Base-by-base conservation (phyloP, 2,888 invertebrate genomes). In the Chelonus formosanus region DNA sequence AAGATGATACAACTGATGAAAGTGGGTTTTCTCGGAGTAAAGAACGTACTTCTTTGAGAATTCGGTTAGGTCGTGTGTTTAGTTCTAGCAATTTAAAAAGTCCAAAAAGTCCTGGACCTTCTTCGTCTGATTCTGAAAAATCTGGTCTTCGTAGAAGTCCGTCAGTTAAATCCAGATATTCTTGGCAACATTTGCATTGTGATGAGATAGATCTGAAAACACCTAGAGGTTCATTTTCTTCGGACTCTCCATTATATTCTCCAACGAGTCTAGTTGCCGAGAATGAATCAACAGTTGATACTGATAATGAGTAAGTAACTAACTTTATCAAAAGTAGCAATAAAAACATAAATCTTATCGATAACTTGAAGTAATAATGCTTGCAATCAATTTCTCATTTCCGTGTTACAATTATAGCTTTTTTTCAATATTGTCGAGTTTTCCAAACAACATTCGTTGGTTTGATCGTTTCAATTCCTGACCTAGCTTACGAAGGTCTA, bases 11-110 rank as follows among this genome's bases (percentile, higher is more conserved):
- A 8, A 63, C 57, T 4, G 67, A 70, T 20, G 67, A 69, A 8
- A 56, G 47, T 7, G 58, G 36, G 63, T 62, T 45, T 3, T 10
- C 60, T 57, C 70, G 63, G 58, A 53, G 56, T 3, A 75, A 71
- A 54, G 57, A 65, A 3, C 75, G 71, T 32, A 62, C 48, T 5
- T 73, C 74, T 2, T 40, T 78, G 45, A 74, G 63, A 59, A 50
- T 78, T 35, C 75, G 75, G n/a, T 64, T 78, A 32, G 67, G 63
- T 35, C 75, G 75, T 5, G 74, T 73, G 3, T 74, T 78, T 6
- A 74, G 70, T 60, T 66, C 70, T 2, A 63, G 53, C 4, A 35
- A 63, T 4, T 67, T 58, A 5, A 67, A 54, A 10, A 71, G 73
- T 64, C 74, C 76, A 0, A 74, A 70, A 31, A 77, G 73, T 67